Evolutionary conservation across 53 echinoderm and acorn worm genomes (phyloP).

Genomic region (Crossaster papposus): DNA sequence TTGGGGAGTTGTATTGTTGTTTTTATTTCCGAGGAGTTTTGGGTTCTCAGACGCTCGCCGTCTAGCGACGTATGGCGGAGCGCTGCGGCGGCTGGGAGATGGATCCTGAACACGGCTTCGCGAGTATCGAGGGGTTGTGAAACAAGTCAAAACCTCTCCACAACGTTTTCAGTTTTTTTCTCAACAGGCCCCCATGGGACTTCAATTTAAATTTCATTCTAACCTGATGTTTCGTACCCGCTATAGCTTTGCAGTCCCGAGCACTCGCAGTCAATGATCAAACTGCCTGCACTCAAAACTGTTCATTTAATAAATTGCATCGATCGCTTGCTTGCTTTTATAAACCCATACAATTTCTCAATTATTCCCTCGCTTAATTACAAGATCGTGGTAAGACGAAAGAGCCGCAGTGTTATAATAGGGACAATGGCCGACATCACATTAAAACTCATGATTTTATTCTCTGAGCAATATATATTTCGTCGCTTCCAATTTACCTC

Average conservation of each 20-base stretch:
- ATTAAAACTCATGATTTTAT: background rate
- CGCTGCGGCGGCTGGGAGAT: conserved; percentile 9
- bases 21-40: background rate
- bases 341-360: background rate
- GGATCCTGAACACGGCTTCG: background rate
- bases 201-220: background rate
- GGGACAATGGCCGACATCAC: background rate
- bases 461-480: background rate
- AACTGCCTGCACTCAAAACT: background rate
- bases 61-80: conserved; percentile 28
- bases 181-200: background rate
- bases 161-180: background rate
- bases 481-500: background rate
- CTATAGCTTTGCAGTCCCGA: background rate
- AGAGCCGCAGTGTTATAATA: background rate
- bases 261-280: background rate
- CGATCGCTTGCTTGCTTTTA: background rate
- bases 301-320: background rate
- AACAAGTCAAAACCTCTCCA: conserved; percentile 10
- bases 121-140: background rate
- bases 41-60: background rate
- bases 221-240: background rate
- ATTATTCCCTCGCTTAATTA: background rate
- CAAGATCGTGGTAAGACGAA: background rate
- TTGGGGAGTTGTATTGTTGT: background rate